Percentiles rank a stretch among this genome's conserved stretches.
phyloP scores from a whole-genome alignment of 2,797 vertebrate genomes.

The Peromyscus eremicus region DNA sequence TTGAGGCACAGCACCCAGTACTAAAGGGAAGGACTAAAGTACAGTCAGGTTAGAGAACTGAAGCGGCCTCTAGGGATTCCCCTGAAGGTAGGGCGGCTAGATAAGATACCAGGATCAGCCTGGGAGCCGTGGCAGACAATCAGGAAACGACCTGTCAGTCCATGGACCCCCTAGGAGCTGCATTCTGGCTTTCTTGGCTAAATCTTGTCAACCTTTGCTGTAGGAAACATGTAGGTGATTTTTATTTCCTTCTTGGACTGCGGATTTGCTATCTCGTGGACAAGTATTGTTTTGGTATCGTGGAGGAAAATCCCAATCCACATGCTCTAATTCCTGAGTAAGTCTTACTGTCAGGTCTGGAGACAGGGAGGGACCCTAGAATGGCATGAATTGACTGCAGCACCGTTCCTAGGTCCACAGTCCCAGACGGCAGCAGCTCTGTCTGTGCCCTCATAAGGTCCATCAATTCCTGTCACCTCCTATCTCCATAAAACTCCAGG shows the following conservation, averaged over 20 bases:
- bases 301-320: neutral
- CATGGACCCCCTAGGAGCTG: neutral
- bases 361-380: neutral
- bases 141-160: neutral
- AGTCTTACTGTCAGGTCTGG: neutral
- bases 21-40: neutral
- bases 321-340: neutral
- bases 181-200: conserved; percentile 34
- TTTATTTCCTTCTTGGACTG: conserved; percentile 19
- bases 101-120: accelerated
- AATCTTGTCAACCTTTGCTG: neutral
- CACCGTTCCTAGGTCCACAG: neutral
- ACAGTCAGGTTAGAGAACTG: neutral
- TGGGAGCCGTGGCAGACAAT: neutral
- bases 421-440: neutral
- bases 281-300: neutral
- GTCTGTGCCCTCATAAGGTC: too few species aligned
- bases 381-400: accelerated
- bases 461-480: neutral
- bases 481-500: conserved; percentile 8
- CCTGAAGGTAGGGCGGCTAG: neutral
- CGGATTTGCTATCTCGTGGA: neutral
- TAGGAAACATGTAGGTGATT: neutral
- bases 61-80: neutral
- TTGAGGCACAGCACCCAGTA: neutral